Base-by-base conservation (phyloP, 2,797 vertebrate genomes). In the Carduelis carduelis region DNA sequence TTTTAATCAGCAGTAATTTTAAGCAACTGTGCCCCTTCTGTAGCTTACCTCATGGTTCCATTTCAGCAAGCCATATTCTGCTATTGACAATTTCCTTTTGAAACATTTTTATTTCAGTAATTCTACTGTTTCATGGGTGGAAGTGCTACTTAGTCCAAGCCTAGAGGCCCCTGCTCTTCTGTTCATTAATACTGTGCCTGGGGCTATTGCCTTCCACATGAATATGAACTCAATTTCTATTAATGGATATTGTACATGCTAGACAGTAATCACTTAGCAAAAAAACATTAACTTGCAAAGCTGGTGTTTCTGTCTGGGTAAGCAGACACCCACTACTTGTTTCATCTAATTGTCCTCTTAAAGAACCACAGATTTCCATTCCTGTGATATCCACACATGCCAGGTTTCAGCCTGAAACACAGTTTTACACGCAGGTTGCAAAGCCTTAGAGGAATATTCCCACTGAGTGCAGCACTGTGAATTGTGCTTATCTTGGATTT, bases 401-500 rank as follows among this genome's bases (percentile, higher is more conserved):
- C 79, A 92, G 44, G 37, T 66, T 69, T 88, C 91, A 83, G 61
- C 65, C 84, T 80, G 52, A 79, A 69, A 8, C 27, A 56, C 18
- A 4, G 50, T 85, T 92, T 89, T 52, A 57, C 59, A 34, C 15
- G 21, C 84, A 69, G 66, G 59, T 95, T 89, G 34, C 39, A 78
- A 86, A 91, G 44, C 82, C 68, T 74, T 69, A 46, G 61, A 83
- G 65, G 75, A 57, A 34, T 34, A 57, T 17, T 93, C 32, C 34
- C 55, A 30, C 49, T 83, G 72, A 83, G 82, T 59, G 17, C 55
- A 76, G 59, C 12, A 28, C 34, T 35, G 50, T 87, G 87, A 86
- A 56, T 63, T 60, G 66, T 87, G 37, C 78, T 95, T 61, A n/a
- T 72, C 77, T 66, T 87, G 80, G 77, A 68, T 95, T 93, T 95